Evolutionary conservation across 1,140 invertebrate species (phyloP), one percentile per base, ranked within the genome.

Genomic region (Drosophila jambulina): DNA sequence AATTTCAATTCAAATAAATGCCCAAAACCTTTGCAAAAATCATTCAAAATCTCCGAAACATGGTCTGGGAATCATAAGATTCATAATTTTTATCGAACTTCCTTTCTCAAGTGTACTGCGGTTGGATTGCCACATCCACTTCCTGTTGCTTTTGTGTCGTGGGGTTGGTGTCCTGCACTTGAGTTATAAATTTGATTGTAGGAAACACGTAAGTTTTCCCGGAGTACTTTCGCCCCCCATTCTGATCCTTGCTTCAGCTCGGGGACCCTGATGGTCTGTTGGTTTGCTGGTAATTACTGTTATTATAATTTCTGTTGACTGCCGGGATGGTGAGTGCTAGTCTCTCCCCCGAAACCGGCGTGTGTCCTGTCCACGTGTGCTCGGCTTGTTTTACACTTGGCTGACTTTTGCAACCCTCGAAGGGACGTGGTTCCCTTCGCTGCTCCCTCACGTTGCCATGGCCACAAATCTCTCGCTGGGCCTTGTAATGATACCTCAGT

Each of bases 251-350:
- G 0, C 15, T 32, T 21, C 4, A 9, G 42, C 23, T 49, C 32
- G 51, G 64, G 53, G 32, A 25, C 36, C 48, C 40, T 42, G 45
- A 42, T 42, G 49, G 65, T 60, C 58, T 60, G 64, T 67, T 74
- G 70, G 49, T 65, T 65, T 75, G 67, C 75, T 75, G 61, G 85
- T 88, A 88, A 88, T 88, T 88, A 88, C 82, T 81, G 85, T 90
- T 88, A 90, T 88, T 88, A 88, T 90, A 90, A 90, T 88, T 88
- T 88, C 85, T 85, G 85, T 85, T 88, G 86, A 88, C 86, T 88
- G 81, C 81, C 58, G 76, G 27, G 38, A 29, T 23, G 38, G 42
- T n/a, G 70, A 38, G 70, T 49, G 40, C 42, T 21, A 3, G 25
- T 13, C 29, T 36, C 67, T 57, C 54, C 57, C 43, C 51, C 60